Conservation (phyloP, 1,140 invertebrate species). For the Linepithema humile region DNA sequence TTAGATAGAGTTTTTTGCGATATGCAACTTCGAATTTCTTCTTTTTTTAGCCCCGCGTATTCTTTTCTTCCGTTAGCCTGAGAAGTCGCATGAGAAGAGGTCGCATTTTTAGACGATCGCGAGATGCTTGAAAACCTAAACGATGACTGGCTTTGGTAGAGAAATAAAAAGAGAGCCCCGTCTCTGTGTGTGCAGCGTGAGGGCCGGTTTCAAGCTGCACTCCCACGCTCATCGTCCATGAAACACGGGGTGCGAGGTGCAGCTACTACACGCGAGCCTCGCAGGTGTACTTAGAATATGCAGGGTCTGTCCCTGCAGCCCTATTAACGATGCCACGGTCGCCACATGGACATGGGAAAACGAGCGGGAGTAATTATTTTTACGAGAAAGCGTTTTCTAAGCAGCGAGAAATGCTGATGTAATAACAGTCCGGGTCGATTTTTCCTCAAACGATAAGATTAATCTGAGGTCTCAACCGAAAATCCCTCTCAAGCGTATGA, state of each 20-base stretch:
- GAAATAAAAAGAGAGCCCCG: neutral
- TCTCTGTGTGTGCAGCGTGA: slow-evolving; percentile 73
- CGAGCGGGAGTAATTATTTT: slow-evolving; percentile 46
- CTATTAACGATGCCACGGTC: slow-evolving; percentile 66
- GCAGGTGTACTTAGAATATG: slow-evolving; percentile 71
- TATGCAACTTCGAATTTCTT: too few species aligned
- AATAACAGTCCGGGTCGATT: neutral
- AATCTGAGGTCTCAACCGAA: too few species aligned
- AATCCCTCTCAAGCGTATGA: too few species aligned
- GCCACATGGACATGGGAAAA: slow-evolving; percentile 61
- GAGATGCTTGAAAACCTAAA: slow-evolving; percentile 8
- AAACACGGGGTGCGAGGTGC: slow-evolving; percentile 79
- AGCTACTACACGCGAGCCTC: slow-evolving; percentile 64
- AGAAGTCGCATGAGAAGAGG: neutral
- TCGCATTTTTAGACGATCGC: neutral
- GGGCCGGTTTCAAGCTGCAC: slow-evolving; percentile 77
- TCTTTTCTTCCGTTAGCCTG: too few species aligned
- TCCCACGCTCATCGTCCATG: slow-evolving; percentile 81
- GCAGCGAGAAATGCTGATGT: slow-evolving; percentile 10
- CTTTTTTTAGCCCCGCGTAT: neutral
- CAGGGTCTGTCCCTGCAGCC: slow-evolving; percentile 65
- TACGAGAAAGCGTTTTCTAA: slow-evolving; percentile 1
- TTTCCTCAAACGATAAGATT: neutral
- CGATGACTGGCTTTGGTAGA: neutral
- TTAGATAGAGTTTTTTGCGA: too few species aligned